phyloP scores from a whole-genome alignment of 2,113 vertebrate species.

The Mustela nigripes region DNA sequence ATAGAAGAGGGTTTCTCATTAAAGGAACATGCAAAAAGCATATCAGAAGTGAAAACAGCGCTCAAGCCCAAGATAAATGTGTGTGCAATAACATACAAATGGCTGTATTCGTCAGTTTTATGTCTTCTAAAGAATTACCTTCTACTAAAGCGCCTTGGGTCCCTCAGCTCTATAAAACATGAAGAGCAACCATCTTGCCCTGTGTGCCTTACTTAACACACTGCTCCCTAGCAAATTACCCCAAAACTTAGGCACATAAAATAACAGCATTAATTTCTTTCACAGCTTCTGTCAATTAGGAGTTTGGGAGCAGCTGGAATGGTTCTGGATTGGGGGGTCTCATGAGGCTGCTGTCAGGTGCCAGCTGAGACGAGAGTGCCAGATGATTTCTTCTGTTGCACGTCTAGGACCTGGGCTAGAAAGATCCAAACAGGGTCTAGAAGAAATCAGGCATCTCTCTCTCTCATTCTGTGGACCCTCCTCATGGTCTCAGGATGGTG shows the following conservation, averaged over 20 bases:
- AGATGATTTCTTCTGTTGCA: neutral
- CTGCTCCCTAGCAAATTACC: neutral
- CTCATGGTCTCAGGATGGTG: neutral
- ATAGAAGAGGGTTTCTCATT: neutral
- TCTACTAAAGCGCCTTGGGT: neutral
- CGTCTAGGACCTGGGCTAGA: neutral
- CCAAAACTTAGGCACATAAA: neutral
- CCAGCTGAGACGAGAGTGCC: neutral
- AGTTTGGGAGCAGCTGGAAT: neutral
- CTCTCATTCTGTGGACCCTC: neutral
- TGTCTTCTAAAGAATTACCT: neutral
- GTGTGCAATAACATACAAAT: neutral
- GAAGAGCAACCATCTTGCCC: neutral
- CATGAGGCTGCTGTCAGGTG: neutral
- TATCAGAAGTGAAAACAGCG: neutral
- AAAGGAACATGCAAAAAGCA: neutral
- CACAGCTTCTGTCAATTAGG: neutral
- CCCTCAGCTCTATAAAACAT: neutral
- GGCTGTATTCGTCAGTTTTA: neutral
- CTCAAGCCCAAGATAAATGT: neutral
- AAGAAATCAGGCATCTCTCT: neutral
- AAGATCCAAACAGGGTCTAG: neutral
- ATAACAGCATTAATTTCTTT: neutral
- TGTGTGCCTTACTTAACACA: neutral
- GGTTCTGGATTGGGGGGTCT: neutral